These are phyloP conservation scores for Megatriorchis doriae DNA, from an alignment of 2,113 vertebrate genomes.

Conservation along the genomic window DNA sequence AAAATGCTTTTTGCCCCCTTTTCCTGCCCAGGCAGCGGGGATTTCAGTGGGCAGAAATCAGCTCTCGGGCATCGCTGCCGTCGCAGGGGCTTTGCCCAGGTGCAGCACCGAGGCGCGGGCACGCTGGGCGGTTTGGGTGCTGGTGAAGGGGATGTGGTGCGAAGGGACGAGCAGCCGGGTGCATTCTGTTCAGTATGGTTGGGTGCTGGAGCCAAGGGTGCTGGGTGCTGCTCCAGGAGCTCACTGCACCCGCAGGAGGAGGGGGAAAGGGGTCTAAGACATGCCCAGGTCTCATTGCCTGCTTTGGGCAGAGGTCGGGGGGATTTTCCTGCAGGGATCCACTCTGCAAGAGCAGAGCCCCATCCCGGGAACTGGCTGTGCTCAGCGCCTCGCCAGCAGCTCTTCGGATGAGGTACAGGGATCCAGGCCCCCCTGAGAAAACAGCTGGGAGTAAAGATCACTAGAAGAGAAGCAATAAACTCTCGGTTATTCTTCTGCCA, in stretches of 20 bases:
- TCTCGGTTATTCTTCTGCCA: conserved; percentile 30
- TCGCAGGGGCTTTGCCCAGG: background rate
- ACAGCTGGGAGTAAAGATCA: conserved; percentile 50
- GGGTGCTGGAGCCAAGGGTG: background rate
- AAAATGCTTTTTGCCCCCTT: background rate
- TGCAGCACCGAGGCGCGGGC: rapidly evolving
- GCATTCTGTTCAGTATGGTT: too few species aligned
- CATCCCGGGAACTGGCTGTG: rapidly evolving
- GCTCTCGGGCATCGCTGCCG: rapidly evolving
- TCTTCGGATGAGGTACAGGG: background rate
- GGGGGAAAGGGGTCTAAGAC: background rate
- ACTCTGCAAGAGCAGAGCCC: background rate
- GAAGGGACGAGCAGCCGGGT: rapidly evolving
- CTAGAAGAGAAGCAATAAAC: conserved; percentile 42
- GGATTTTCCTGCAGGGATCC: background rate
- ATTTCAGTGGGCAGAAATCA: background rate
- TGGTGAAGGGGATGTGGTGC: background rate
- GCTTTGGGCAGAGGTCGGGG: background rate
- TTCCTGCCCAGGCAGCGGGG: background rate
- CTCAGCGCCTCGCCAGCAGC: background rate
- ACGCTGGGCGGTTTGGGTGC: background rate
- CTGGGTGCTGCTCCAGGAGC: background rate
- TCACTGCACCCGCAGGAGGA: rapidly evolving
- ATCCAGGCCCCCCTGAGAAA: background rate
- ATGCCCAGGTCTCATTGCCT: background rate